phyloP scores from a whole-genome alignment of 2,888 invertebrate genomes.

The Parasteatoda lunata region DNA sequence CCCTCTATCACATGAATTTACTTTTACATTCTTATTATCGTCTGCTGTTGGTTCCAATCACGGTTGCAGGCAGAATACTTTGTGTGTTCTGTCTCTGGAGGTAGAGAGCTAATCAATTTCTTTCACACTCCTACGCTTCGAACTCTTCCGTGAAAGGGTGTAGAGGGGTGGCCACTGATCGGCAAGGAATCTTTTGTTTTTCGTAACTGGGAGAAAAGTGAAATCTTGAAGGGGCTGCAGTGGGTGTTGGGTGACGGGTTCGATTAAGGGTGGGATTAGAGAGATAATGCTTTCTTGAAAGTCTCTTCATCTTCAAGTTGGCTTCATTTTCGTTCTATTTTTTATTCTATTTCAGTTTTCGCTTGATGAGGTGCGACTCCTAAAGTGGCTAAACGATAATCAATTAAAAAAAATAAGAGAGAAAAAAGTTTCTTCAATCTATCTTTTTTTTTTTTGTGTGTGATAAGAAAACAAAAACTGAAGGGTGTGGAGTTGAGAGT shows the following conservation, averaged over 20 bases:
- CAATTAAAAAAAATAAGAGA: background rate
- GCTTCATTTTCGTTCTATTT: background rate
- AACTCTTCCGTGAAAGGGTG: too few relatives aligned
- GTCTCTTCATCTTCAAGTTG: background rate
- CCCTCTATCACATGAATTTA: constrained; percentile 29
- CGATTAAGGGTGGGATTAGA: constrained; percentile 1
- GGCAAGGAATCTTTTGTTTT: background rate
- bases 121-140: background rate
- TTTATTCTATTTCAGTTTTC: background rate
- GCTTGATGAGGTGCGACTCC: constrained; percentile 5
- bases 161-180: too few relatives aligned
- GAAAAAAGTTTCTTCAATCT: background rate
- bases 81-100: background rate
- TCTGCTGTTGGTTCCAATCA: too few relatives aligned
- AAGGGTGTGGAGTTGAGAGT: too few relatives aligned
- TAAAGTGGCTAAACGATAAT: background rate
- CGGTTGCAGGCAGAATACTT: too few relatives aligned
- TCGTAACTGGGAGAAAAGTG: background rate
- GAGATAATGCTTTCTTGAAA: background rate
- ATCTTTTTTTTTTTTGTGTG: too few relatives aligned
- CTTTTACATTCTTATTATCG: constrained; percentile 21
- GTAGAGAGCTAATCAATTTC: constrained; percentile 59
- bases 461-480: too few relatives aligned
- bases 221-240: background rate
- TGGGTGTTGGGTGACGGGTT: background rate